phyloP scores from a whole-genome alignment of 2,113 vertebrate species.

The Notiomystis cincta region DNA sequence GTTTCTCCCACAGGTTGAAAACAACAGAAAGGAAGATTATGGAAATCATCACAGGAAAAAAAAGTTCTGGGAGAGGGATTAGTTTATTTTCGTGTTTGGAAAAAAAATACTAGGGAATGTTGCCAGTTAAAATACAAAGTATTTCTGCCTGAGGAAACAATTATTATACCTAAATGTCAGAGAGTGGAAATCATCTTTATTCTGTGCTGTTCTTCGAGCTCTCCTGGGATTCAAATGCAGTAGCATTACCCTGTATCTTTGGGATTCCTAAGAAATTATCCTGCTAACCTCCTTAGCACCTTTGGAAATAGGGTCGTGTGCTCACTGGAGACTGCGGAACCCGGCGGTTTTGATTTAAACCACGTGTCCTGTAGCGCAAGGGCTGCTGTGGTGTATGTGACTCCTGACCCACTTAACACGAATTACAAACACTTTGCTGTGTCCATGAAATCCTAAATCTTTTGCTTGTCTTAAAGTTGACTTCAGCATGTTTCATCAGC shows the following conservation, averaged over 20 bases:
- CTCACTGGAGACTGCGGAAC: not conserved
- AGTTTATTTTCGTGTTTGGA: not conserved
- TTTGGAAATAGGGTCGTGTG: not conserved
- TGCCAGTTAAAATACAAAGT: conserved; percentile 16
- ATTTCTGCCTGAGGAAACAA: not conserved
- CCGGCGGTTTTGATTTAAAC: not conserved
- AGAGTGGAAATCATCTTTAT: not conserved
- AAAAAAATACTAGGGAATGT: not conserved
- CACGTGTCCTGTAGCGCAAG: not conserved
- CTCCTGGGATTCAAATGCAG: not conserved
- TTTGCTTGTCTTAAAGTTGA: not conserved
- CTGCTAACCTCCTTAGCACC: not conserved
- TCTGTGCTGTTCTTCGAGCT: not conserved
- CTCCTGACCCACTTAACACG: not conserved
- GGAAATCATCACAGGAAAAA: not conserved
- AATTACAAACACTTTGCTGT: not conserved
- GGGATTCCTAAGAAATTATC: not conserved
- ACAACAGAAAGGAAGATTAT: not conserved
- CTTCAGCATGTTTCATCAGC: not conserved
- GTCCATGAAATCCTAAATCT: not conserved
- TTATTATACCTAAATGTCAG: conserved; percentile 1
- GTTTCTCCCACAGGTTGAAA: not conserved
- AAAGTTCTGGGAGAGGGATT: not conserved
- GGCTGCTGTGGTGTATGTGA: not conserved
- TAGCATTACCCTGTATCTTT: not conserved